Evolutionary conservation across 2,888 invertebrate genomes (phyloP), one percentile per base, ranked within the genome.

Genomic region (Brachyptera risi): DNA sequence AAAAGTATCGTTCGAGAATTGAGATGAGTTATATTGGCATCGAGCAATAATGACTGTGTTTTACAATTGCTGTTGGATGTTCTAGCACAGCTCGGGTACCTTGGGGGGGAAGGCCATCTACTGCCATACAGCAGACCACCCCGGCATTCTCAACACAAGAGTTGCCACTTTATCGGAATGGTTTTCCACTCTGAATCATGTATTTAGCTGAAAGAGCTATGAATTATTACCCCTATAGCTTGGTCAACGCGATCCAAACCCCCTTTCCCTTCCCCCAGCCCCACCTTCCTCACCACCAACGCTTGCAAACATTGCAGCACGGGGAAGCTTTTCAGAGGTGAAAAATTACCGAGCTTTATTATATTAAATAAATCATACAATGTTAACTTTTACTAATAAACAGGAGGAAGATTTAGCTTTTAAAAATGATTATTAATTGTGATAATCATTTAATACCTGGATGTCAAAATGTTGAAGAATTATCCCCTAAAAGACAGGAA

Each of bases 141-240:
- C n/a, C n/a, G n/a, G n/a, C n/a, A n/a, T n/a, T 40, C 42, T 38
- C 13, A 35, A 60, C 65, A 65, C 65, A 65, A 60, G 59, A 60
- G 47, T 65, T 64, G 63, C 56, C 65, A 65, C 65, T 65, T 63
- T 65, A 61, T 57, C 58, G 58, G 59, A 65, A 63, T 64, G 59
- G 64, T 51, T 56, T 24, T 13, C 57, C 40, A 61, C 65, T 61
- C 65, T 64, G 65, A 62, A 51, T 59, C 54, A 62, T 60, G 63
- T 64, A 65, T 64, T n/a, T 62, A 62, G 63, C 62, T 59, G 62
- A 64, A 65, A 56, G n/a, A 47, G 47, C 60, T 62, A 54, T 57
- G 60, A 60, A 60, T 54, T 54, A 60, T 54, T 26, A 42, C 57
- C 57, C 42, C 24, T 17, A 15, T 21, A 44, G n/a, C 17, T 4